Evolutionary conservation across 2,888 invertebrate species (phyloP).

Genomic region (Tinea semifulvella): DNA sequence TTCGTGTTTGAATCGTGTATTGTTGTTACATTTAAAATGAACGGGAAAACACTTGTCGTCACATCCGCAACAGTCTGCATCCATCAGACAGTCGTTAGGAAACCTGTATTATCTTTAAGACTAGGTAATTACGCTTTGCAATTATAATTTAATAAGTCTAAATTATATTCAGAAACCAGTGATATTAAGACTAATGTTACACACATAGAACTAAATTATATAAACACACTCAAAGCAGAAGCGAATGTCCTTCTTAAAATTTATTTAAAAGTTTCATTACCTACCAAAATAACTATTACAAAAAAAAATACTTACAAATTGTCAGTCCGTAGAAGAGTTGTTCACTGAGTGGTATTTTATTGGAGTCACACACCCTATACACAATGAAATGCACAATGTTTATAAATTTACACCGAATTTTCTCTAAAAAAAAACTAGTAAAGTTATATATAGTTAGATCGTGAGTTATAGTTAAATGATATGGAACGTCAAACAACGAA

Average conservation of each 20-base stretch:
- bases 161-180: neutral
- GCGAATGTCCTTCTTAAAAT: neutral
- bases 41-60: neutral
- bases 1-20: too few species aligned
- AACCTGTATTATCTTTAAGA: neutral
- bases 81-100: neutral
- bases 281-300: neutral
- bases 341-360: neutral
- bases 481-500: too few species aligned
- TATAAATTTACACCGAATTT: too few species aligned
- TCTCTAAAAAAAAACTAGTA: too few species aligned
- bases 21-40: neutral
- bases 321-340: neutral
- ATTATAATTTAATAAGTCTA: neutral
- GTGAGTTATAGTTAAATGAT: too few species aligned
- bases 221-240: neutral
- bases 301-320: conserved; percentile 1
- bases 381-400: too few species aligned
- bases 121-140: neutral
- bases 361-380: neutral
- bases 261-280: too few species aligned
- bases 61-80: conserved; percentile 2
- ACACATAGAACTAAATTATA: too few species aligned
- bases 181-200: too few species aligned
- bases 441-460: too few species aligned